Evolutionary conservation across 2,888 invertebrate species (phyloP).

Genomic region (Drosophila quasianomalipes): DNA sequence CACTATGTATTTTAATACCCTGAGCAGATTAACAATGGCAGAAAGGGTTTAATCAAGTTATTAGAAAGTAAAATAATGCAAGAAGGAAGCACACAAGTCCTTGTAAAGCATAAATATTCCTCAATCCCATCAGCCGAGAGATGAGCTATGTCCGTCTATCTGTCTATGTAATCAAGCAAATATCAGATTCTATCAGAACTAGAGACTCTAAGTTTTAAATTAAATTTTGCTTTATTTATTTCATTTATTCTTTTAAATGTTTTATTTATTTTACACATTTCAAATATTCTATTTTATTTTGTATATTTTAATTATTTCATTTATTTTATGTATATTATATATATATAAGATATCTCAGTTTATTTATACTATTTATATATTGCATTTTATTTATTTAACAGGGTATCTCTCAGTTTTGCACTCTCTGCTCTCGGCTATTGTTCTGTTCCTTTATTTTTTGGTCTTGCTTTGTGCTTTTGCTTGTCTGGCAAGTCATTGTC

Average conservation of each 20-base stretch:
- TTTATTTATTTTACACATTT: background rate
- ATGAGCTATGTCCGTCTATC: background rate
- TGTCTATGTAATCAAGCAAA: background rate
- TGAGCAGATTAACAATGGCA: background rate
- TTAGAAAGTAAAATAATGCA: background rate
- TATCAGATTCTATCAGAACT: background rate
- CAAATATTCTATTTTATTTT: conserved; percentile 31
- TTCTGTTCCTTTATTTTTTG: background rate
- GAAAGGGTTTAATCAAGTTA: background rate
- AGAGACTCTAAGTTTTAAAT: background rate
- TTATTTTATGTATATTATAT: conserved; percentile 30
- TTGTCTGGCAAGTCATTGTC: conserved; percentile 72
- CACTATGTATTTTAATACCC: conserved; percentile 7
- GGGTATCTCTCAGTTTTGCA: background rate
- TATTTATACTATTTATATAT: conserved; percentile 34
- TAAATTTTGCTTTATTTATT: background rate
- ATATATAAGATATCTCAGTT: no score
- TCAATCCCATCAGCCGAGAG: background rate
- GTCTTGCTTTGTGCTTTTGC: conserved; percentile 19
- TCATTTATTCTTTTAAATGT: background rate
- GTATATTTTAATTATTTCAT: conserved; percentile 5
- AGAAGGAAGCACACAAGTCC: background rate
- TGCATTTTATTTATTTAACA: conserved; percentile 27
- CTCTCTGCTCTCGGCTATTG: background rate
- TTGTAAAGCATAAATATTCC: background rate